Evolutionary conservation across 2,113 vertebrate genomes (phyloP), one percentile per base, ranked within the genome.

Genomic region (Anas platyrhynchos): DNA sequence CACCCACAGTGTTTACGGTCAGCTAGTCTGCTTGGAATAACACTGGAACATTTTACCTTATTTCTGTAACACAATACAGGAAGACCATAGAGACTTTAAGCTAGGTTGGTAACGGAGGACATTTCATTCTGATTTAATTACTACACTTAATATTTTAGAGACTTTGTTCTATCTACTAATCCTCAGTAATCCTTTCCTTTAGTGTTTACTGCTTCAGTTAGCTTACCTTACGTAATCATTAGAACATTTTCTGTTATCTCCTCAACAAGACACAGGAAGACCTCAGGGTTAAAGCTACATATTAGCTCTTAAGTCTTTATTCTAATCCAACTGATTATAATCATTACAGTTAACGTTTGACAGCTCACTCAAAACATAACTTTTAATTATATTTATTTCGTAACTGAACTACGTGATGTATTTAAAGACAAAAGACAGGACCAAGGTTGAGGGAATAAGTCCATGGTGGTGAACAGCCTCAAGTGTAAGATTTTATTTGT

Each of bases 61-160:
- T 93, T 88, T 94, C 71, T 92, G 92, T 89, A 97, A 97, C 32
- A 91, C 65, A 81, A 97, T 96, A 95, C 62, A 83, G 50, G 50
- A 52, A 52, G 50, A 52, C 50, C 50, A 26, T 26, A 26, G 23
- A 52, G 50, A 52, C 26, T 93, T 89, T 36, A 44, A 76, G 86
- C 66, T 83, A 43, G 26, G 68, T 1, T 76, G 52, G 79, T 82
- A 95, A 91, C n/a, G 62, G 56, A 88, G 62, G 89, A 94, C 9
- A 5, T n/a, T 93, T 86, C 61, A 91, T 48, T 94, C 31, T 69
- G 80, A 48, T 93, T 89, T 95, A 88, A 89, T 95, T 89, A 92
- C 63, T 78, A 46, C 36, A 83, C 79, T 92, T 93, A 91, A 83
- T 80, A 86, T 78, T 91, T 63, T 43, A 96, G 84, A 91, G 54